These are phyloP conservation scores for Elephantulus edwardii DNA, from an alignment of 2,113 vertebrate species.

Conservation along the genomic window DNA sequence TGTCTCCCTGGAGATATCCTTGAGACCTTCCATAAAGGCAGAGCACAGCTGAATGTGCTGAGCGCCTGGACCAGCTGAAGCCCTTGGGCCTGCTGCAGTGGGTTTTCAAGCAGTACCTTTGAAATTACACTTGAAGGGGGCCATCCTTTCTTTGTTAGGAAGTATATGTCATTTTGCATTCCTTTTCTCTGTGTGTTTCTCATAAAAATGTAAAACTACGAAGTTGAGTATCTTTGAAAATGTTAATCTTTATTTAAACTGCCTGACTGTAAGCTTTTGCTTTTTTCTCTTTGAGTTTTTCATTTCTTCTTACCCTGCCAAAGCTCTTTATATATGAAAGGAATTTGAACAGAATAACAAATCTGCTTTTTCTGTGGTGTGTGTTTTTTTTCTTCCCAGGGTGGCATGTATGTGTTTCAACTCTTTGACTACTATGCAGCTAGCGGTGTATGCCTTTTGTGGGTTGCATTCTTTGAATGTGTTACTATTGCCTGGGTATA, in stretches of 20 bases:
- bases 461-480: conserved; percentile 99
- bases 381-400: conserved; percentile 86
- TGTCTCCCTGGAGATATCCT: not conserved
- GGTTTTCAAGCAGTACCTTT: not conserved
- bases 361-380: not conserved
- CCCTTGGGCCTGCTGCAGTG: not conserved
- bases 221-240: not conserved
- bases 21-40: not conserved
- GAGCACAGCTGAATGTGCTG: not conserved
- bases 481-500: conserved; percentile 99
- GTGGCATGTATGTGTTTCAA: conserved; percentile 99
- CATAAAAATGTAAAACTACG: not conserved
- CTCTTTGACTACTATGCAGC: conserved; percentile 99
- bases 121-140: not conserved
- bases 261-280: not conserved
- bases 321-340: conserved; percentile 23
- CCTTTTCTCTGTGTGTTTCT: not conserved
- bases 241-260: not conserved
- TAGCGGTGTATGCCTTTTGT: conserved; percentile 99
- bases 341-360: not conserved
- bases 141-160: not conserved
- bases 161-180: not conserved
- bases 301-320: not conserved
- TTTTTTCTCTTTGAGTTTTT: not conserved
- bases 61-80: not conserved